These are phyloP conservation scores for Agrotis exclamationis DNA, from an alignment of 2,888 invertebrate genomes.

Conservation along the genomic window DNA sequence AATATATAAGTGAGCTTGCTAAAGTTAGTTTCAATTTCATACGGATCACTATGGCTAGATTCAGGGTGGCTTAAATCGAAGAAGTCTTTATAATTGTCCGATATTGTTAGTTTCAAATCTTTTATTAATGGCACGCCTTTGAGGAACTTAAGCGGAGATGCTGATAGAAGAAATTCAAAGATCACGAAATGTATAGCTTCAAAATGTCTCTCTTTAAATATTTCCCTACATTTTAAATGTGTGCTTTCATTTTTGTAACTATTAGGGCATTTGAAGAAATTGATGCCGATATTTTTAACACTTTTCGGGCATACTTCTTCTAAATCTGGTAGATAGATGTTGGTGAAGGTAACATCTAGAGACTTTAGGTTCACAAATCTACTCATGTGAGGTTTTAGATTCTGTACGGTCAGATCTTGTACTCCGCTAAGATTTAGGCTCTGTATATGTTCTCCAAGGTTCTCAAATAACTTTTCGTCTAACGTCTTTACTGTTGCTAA, in stretches of 20 bases:
- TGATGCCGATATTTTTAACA: conserved; percentile 69
- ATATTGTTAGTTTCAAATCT: conserved; percentile 70
- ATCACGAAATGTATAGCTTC: conserved; percentile 70
- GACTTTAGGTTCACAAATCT: conserved; percentile 65
- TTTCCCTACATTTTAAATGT: conserved; percentile 57
- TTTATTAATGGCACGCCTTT: conserved; percentile 62
- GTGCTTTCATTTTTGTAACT: conserved; percentile 55
- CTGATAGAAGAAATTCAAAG: conserved; percentile 68
- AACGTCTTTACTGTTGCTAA: conserved; percentile 66
- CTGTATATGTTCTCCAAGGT: conserved; percentile 63
- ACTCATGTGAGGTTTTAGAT: conserved; percentile 61
- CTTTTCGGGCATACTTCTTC: conserved; percentile 66
- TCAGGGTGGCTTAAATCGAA: conserved; percentile 54
- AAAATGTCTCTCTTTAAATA: conserved; percentile 68
- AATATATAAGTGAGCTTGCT: conserved; percentile 64
- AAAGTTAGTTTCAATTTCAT: conserved; percentile 54
- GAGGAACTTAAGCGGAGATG: conserved; percentile 68
- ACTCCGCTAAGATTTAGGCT: conserved; percentile 71
- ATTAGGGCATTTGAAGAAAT: conserved; percentile 69
- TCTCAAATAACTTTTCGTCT: conserved; percentile 62
- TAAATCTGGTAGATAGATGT: conserved; percentile 70
- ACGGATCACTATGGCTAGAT: conserved; percentile 7
- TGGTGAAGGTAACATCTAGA: conserved; percentile 73
- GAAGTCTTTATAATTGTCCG: conserved; percentile 70
- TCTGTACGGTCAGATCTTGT: conserved; percentile 65